A percentile compares a stretch with the other conserved stretches of the same genome.
Conservation (phyloP, 2,888 invertebrate species). For the Aphodius granarius region DNA sequence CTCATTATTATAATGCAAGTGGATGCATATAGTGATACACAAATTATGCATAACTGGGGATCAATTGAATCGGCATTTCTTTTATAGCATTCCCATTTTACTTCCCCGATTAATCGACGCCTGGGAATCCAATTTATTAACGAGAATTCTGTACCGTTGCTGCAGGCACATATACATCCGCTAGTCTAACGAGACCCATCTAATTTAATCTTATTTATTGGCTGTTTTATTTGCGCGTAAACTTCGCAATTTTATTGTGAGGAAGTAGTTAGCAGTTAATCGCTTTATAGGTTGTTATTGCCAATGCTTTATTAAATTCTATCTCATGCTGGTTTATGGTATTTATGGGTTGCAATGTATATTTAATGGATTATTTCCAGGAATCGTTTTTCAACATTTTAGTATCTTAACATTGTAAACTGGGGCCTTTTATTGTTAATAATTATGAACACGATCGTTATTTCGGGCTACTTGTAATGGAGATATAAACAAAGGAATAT, state of each 20-base stretch:
- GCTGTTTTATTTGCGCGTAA: neutral
- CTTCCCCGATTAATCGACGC: neutral
- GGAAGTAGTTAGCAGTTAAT: neutral
- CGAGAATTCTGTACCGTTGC: neutral
- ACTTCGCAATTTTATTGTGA: neutral
- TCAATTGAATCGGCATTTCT: neutral
- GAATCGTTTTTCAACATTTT: no score
- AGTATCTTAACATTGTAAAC: no score
- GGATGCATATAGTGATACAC: neutral
- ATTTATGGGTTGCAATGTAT: no score
- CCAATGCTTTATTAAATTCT: neutral
- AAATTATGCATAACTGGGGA: neutral
- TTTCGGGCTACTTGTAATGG: no score
- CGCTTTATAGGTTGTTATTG: neutral
- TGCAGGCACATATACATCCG: neutral
- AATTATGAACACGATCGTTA: no score
- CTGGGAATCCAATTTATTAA: neutral
- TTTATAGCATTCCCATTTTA: neutral
- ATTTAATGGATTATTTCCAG: no score
- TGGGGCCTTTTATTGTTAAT: no score
- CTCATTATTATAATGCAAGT: neutral
- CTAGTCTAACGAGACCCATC: neutral
- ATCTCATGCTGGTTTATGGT: no score
- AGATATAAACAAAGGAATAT: no score
- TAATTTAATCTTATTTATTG: neutral